These are phyloP conservation scores for Caretta caretta DNA, from an alignment of 2,113 vertebrate species.

Conservation along the genomic window DNA sequence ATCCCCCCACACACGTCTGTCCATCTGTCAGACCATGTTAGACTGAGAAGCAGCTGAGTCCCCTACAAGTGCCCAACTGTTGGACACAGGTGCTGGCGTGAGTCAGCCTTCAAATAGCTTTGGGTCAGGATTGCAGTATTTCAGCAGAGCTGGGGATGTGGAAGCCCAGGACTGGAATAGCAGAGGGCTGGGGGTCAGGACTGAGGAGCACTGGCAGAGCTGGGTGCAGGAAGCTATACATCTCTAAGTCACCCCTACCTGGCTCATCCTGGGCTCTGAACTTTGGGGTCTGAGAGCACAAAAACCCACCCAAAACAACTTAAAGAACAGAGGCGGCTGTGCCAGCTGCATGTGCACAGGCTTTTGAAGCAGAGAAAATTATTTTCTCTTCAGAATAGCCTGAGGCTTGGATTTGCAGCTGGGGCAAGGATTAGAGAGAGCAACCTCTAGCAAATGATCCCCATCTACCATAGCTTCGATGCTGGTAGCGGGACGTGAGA, in stretches of 20 bases:
- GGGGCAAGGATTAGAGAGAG: neutral
- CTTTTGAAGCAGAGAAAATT: neutral
- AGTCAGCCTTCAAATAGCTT: neutral
- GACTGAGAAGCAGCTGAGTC: neutral
- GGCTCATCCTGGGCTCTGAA: neutral
- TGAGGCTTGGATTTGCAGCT: neutral
- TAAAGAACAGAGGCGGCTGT: no score
- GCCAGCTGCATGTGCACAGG: neutral
- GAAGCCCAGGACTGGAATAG: neutral
- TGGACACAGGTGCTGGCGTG: neutral
- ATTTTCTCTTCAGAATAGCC: neutral
- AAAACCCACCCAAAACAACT: neutral
- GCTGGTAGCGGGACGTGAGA: neutral
- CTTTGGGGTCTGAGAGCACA: neutral
- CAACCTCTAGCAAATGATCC: neutral
- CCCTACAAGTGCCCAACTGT: neutral
- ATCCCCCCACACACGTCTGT: neutral
- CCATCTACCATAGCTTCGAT: neutral
- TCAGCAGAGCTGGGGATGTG: neutral
- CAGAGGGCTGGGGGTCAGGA: fast-evolving
- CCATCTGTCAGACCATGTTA: neutral
- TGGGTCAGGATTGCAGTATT: neutral
- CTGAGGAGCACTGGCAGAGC: neutral
- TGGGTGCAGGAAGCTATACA: neutral
- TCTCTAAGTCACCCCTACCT: neutral